These are phyloP conservation scores for Macrotus californicus DNA, from an alignment of 2,113 vertebrate genomes.

Conservation along the genomic window DNA sequence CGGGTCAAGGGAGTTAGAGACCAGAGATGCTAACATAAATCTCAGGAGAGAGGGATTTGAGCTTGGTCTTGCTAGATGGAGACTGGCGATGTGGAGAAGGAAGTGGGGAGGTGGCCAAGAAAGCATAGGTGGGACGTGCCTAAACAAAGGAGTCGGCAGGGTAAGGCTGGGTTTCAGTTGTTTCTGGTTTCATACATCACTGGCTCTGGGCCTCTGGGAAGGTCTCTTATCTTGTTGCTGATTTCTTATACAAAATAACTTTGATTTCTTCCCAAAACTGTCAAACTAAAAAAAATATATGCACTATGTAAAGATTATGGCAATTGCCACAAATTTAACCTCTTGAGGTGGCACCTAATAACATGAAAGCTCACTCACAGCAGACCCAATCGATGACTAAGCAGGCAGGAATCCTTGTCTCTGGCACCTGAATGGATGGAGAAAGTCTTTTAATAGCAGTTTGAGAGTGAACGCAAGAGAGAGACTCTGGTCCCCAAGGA, in stretches of 20 bases:
- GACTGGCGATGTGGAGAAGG: background rate
- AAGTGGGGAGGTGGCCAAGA: background rate
- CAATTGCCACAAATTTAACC: background rate
- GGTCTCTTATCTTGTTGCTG: background rate
- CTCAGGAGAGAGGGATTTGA: background rate
- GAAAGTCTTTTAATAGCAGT: background rate
- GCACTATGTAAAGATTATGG: background rate
- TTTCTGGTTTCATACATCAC: background rate
- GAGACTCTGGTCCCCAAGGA: too few relatives aligned
- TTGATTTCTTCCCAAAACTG: background rate
- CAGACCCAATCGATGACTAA: background rate
- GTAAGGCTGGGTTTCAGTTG: background rate
- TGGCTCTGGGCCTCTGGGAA: background rate
- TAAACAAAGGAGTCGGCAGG: background rate
- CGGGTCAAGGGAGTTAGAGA: background rate
- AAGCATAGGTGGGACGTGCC: background rate
- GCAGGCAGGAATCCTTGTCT: rapidly evolving
- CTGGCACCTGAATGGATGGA: background rate
- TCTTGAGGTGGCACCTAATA: background rate
- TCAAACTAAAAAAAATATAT: background rate
- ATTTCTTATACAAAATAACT: background rate
- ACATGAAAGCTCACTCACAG: background rate
- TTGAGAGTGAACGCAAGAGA: background rate
- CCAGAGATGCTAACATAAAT: background rate
- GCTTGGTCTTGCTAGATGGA: background rate